Percentiles rank a stretch among this genome's conserved stretches.
Evolutionary conservation across 2,888 invertebrate genomes (phyloP).

Genomic region (Lasioglossum figueresi): DNA sequence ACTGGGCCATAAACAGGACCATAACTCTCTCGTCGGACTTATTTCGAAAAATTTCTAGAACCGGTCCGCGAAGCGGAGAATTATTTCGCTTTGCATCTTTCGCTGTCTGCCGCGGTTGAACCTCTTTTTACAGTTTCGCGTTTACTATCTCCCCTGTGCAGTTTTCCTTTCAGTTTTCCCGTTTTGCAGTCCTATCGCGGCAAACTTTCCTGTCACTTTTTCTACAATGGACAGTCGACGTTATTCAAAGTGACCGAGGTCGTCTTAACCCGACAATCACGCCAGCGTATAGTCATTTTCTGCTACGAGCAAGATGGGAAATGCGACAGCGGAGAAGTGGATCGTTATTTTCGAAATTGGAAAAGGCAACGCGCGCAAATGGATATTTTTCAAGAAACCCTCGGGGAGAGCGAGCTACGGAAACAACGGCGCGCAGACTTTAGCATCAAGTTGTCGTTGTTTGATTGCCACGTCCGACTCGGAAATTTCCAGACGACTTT

Average conservation of each 20-base stretch:
- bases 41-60: background rate
- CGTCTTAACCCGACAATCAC: background rate
- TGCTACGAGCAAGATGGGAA: background rate
- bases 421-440: background rate
- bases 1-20: background rate
- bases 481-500: constrained; percentile 4
- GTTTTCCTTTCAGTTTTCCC: background rate
- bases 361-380: background rate
- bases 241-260: background rate
- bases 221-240: background rate
- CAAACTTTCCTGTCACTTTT: background rate
- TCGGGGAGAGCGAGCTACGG: background rate
- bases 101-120: background rate
- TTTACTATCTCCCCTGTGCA: background rate
- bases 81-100: background rate
- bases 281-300: background rate
- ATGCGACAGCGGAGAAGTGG: background rate
- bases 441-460: constrained; percentile 17
- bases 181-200: background rate
- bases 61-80: background rate
- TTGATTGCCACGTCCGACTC: background rate
- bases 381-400: background rate
- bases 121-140: background rate
- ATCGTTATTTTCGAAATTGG: constrained; percentile 6
- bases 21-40: background rate